These are phyloP conservation scores for Platyrinchus mystaceus DNA, from an alignment of 2,797 vertebrate species.

Conservation along the genomic window DNA sequence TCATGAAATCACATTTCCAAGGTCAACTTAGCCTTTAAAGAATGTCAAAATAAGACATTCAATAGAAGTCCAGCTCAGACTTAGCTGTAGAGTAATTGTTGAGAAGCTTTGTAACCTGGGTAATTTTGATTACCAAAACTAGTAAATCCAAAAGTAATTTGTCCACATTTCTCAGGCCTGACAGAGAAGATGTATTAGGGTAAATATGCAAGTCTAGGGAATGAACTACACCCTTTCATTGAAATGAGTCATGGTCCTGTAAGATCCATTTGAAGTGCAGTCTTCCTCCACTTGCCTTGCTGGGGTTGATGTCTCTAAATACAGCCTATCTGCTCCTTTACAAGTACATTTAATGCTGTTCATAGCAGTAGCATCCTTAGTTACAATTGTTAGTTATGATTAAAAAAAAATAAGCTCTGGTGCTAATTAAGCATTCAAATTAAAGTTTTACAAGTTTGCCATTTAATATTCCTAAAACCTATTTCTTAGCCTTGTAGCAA, in stretches of 20 bases:
- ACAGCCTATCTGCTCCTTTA: neutral
- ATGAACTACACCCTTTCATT: neutral
- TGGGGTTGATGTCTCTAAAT: neutral
- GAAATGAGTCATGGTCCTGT: neutral
- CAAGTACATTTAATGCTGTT: neutral
- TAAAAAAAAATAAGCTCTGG: neutral
- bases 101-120: neutral
- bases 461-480: neutral
- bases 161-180: neutral
- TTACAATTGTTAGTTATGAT: neutral
- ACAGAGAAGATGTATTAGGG: neutral
- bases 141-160: conserved; percentile 29
- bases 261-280: neutral
- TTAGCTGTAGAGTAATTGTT: neutral
- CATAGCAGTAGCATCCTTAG: neutral
- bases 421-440: neutral
- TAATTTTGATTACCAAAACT: conserved; percentile 15
- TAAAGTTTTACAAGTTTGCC: neutral
- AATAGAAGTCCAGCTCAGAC: neutral
- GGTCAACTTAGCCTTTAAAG: conserved; percentile 44
- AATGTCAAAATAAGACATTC: neutral
- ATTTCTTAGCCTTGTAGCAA: neutral
- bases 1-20: conserved; percentile 50
- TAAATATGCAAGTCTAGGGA: neutral
- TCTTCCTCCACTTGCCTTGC: neutral